Evolutionary conservation across 2,113 vertebrate genomes (phyloP).

Genomic region (Vimba vimba): DNA sequence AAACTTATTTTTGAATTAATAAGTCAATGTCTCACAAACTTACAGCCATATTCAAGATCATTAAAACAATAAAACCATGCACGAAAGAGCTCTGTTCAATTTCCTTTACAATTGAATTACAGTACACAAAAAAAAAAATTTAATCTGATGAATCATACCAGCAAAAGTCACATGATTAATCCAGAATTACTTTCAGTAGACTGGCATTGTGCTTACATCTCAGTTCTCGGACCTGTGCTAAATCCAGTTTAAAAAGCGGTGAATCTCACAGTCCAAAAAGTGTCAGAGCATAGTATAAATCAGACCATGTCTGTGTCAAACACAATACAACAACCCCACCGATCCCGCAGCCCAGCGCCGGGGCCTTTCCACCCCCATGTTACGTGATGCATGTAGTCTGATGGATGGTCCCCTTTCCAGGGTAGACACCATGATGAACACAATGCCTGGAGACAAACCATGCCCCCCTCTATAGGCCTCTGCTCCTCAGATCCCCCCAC

Average conservation of each 20-base stretch:
- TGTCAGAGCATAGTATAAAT: slow-evolving; percentile 42
- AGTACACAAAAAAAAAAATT: neutral
- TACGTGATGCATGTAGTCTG: slow-evolving; percentile 73
- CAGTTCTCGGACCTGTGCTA: neutral
- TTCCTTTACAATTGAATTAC: neutral
- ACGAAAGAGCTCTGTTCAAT: neutral
- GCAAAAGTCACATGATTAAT: neutral
- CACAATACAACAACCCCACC: slow-evolving; percentile 26
- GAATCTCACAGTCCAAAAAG: slow-evolving; percentile 13
- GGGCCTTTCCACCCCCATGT: slow-evolving; percentile 65
- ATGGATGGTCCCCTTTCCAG: slow-evolving; percentile 80
- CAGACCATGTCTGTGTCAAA: slow-evolving; percentile 35
- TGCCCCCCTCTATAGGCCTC: slow-evolving; percentile 49
- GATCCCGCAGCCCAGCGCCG: slow-evolving; percentile 20
- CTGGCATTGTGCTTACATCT: neutral
- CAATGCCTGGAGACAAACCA: slow-evolving; percentile 81
- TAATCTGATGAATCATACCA: too few species aligned
- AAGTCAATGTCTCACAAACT: neutral
- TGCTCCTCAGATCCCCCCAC: slow-evolving; percentile 65
- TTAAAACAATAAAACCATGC: neutral
- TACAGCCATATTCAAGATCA: neutral
- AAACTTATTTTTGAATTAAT: neutral
- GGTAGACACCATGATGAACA: slow-evolving; percentile 84
- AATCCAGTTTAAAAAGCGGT: neutral
- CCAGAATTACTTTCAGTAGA: neutral